These are phyloP conservation scores for Clarias laeviceps DNA, from an alignment of 2,797 vertebrate genomes.

Conservation along the genomic window DNA sequence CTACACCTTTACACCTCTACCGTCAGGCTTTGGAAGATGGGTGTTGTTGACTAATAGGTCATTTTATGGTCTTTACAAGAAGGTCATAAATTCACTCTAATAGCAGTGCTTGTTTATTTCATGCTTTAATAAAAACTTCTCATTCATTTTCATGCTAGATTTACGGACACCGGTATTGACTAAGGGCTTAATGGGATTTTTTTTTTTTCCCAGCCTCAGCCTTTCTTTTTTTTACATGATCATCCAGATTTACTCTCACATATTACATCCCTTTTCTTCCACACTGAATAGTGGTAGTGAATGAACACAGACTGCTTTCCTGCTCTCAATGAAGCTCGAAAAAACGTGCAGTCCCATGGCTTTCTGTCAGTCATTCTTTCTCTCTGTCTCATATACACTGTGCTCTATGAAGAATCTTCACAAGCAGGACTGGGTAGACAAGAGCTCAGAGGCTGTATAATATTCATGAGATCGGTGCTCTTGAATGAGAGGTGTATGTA, in stretches of 20 bases:
- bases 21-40: constrained; percentile 9
- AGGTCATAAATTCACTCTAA: neutral
- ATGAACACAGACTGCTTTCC: constrained; percentile 33
- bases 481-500: neutral
- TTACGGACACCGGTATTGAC: neutral
- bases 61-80: constrained; percentile 6
- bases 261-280: constrained; percentile 26
- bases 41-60: neutral
- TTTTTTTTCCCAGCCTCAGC: neutral
- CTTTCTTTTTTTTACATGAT: constrained; percentile 11
- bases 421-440: constrained; percentile 43
- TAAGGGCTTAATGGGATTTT: neutral
- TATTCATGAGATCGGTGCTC: neutral
- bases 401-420: constrained; percentile 38
- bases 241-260: constrained; percentile 22
- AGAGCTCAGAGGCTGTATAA: constrained; percentile 30
- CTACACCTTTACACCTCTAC: neutral
- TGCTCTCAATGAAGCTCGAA: constrained; percentile 38
- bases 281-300: constrained; percentile 35
- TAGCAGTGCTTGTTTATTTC: neutral
- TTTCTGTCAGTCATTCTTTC: constrained; percentile 16
- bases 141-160: constrained; percentile 6
- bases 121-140: constrained; percentile 14
- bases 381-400: constrained; percentile 7
- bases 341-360: constrained; percentile 24